Evolutionary conservation across 2,113 vertebrate genomes (phyloP), one percentile per base, ranked within the genome.

Genomic region (Salvelinus alpinus): DNA sequence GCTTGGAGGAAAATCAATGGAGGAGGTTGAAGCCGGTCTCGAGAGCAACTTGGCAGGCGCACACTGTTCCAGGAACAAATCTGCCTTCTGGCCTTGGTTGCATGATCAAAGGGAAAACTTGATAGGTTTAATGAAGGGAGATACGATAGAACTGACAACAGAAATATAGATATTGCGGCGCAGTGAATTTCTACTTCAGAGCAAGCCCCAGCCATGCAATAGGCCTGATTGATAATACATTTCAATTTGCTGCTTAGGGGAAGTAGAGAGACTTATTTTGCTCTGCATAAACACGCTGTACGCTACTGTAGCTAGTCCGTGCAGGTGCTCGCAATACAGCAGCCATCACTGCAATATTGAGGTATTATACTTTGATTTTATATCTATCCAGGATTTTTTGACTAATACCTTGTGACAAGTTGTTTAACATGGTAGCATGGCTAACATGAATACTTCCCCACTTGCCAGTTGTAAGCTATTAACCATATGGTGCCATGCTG

Each of bases 1-100:
- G 94, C 93, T 94, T 82, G 82, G 80, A 88, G 81, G 83, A 90
- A 96, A 97, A 99, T 97, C 96, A 95, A 98, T 98, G 95, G 87
- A 91, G 89, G 93, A 95, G 95, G 96, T 96, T 96, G 96, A 94
- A 96, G 94, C 93, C 94, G 90, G 94, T 93, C 93, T 93, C 85
- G 93, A 95, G 94, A 93, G 94, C 94, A 93, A 91, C 94, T 95
- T 95, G 95, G 95, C 95, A 95, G 94, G 87, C 91, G 91, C 81
- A 92, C 94, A 93, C 92, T 92, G 91, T 95, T 96, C 93, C 92
- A 93, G 93, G 91, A 94, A 95, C 94, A 95, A 93, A 97, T 96
- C 94, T 94, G 95, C 96, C 95, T 96, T 93, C 90, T 92, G 90
- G 94, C 93, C 92, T 91, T 90, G 93, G 90, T 92, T 94, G 92